Evolutionary conservation across 2,888 invertebrate species (phyloP).

Genomic region (Xanthia icteritia): DNA sequence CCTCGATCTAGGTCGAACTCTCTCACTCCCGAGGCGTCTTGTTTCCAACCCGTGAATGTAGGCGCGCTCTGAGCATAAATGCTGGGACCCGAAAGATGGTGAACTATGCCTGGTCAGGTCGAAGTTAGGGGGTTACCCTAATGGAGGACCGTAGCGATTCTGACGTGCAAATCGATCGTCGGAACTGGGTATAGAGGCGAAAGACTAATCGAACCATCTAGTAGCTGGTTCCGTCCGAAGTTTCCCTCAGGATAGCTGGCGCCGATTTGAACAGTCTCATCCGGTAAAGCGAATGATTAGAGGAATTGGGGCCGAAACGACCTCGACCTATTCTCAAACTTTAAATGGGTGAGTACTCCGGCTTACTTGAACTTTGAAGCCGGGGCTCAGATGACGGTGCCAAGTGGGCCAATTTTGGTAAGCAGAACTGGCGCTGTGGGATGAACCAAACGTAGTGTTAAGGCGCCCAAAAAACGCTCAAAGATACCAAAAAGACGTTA

Average conservation of each 20-base stretch:
- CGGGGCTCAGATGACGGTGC: constrained; percentile 90
- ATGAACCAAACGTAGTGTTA: constrained; percentile 94
- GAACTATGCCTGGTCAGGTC: no score
- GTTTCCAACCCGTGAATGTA: no score
- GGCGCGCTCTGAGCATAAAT: constrained; percentile 84
- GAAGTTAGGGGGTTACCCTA: no score
- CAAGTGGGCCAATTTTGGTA: constrained; percentile 94
- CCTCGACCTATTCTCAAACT: no score
- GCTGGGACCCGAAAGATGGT: constrained; percentile 91
- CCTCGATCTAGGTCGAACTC: constrained; percentile 78
- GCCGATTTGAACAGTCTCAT: no score
- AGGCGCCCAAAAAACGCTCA: constrained; percentile 91
- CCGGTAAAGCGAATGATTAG: no score
- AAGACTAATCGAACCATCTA: constrained; percentile 94
- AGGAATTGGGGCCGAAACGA: no score
- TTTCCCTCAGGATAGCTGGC: constrained; percentile 94
- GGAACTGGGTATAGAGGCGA: constrained; percentile 93
- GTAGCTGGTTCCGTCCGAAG: constrained; percentile 94
- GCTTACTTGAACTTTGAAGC: constrained; percentile 90
- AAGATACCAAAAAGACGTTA: constrained; percentile 86
- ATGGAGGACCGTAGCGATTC: constrained; percentile 86
- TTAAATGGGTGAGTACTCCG: constrained; percentile 82
- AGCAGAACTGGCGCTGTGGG: constrained; percentile 95
- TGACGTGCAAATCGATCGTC: constrained; percentile 95
- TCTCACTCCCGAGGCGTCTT: constrained; percentile 91